Percentiles rank a stretch among this genome's conserved stretches.
These are phyloP conservation scores for Nothobranchius kuhntae DNA, from an alignment of 2,113 vertebrate species.

Conservation along the genomic window DNA sequence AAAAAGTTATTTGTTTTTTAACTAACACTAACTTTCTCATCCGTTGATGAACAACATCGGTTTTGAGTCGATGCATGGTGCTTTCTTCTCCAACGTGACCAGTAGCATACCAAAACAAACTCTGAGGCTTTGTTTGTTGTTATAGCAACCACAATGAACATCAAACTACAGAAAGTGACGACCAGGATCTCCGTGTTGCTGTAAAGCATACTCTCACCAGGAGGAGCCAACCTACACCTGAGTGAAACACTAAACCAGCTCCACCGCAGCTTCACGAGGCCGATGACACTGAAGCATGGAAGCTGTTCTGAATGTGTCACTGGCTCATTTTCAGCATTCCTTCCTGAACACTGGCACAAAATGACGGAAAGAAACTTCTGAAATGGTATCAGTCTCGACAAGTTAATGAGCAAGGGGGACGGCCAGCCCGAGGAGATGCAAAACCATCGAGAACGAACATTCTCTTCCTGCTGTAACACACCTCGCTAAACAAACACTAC, in stretches of 20 bases:
- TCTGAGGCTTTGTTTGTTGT: slow-evolving; percentile 52
- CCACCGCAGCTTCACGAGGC: slow-evolving; percentile 2
- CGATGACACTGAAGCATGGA: slow-evolving; percentile 27
- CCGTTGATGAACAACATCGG: neutral
- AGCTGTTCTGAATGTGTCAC: slow-evolving; percentile 20
- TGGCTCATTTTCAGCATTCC: slow-evolving; percentile 46
- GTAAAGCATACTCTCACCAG: slow-evolving; percentile 31
- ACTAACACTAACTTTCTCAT: neutral
- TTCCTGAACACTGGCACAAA: neutral
- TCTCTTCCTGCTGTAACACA: slow-evolving; percentile 13
- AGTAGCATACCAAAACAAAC: slow-evolving; percentile 48
- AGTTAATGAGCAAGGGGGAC: neutral
- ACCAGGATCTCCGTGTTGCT: slow-evolving; percentile 26
- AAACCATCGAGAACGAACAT: slow-evolving; percentile 4
- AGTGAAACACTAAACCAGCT: slow-evolving; percentile 54
- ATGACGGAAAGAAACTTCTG: neutral
- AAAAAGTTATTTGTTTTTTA: neutral
- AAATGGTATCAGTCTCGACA: slow-evolving; percentile 11
- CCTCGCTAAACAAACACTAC: slow-evolving; percentile 61
- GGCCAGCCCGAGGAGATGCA: slow-evolving; percentile 9
- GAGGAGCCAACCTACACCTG: slow-evolving; percentile 20
- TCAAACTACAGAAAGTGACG: slow-evolving; percentile 20
- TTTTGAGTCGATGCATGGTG: slow-evolving; percentile 2
- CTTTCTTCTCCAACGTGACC: slow-evolving; percentile 13
- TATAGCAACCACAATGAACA: slow-evolving; percentile 44